Base-by-base conservation (phyloP, 23 tunicate genomes). In the Ascidia mentula region DNA sequence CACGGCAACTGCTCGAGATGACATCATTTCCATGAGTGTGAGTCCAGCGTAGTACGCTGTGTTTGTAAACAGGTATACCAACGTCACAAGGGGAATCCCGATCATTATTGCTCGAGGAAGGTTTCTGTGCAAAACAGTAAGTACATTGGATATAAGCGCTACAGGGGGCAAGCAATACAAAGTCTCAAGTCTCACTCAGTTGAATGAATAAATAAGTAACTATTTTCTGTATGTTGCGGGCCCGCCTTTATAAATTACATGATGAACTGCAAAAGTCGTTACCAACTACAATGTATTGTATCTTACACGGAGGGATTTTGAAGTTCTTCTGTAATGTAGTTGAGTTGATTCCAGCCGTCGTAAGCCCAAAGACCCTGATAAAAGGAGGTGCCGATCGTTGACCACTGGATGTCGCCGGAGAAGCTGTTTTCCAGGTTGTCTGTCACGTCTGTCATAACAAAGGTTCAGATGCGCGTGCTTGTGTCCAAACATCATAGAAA, bases 301-400 rank as follows among this genome's bases (percentile, higher is more conserved):
- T 60, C 76, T 59, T 74, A 92, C 97, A 82, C 88, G 65, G 40
- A 87, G 3, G 97, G 97, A 46, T 92, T 92, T 40, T 92, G 69
- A 12, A 92, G 72, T 35, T 86, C 89, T 70, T 90, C 96, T 0
- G 97, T 92, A 60, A 92, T 87, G 81, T 92, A 92, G 53, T 92
- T 92, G 22, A 92, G 79, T 78, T 92, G 97, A 46, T 92, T 92
- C 97, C 97, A 92, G 8, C 97, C 97, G 74, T 92, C 97, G 38
- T 72, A 92, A 0, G 97, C 97, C 97, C 97, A 92, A 37, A 92
- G 60, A 4, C 97, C 97, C 46, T 92, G 97, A 35, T 92, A 92
- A 31, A 92, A 87, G 26, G 97, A 80, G 0, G 89, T 92, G 24
- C 97, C 97, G 1, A 92, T 46, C 6, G 92, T 87, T 34, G 75